Percentiles rank a stretch among this genome's conserved stretches.
phyloP scores from a whole-genome alignment of 1,140 invertebrate species.

The Steinernema khuongi region DNA sequence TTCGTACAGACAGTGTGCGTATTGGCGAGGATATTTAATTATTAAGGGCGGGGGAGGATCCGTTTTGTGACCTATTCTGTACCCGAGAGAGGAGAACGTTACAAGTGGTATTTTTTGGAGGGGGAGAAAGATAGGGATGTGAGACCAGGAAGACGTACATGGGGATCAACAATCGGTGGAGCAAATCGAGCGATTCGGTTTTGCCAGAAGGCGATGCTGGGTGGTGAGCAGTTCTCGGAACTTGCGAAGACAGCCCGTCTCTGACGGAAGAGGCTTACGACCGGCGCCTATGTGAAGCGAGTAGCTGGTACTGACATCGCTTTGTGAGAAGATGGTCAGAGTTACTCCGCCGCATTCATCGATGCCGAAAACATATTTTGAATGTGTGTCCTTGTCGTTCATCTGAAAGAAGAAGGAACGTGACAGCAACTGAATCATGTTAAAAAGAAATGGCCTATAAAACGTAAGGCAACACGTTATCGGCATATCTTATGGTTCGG shows the following conservation, averaged over 20 bases:
- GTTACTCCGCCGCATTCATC: neutral
- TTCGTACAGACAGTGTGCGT: neutral
- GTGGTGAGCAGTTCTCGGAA: neutral
- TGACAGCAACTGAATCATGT: too few species aligned
- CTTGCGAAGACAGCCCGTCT: neutral
- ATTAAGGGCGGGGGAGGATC: neutral
- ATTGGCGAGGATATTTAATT: neutral
- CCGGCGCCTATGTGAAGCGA: neutral
- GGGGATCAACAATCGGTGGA: neutral
- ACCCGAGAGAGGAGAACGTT: conserved; percentile 12
- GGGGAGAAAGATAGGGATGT: neutral
- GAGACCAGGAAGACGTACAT: neutral
- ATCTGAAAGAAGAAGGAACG: neutral
- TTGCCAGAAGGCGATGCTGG: neutral
- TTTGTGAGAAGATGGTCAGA: neutral
- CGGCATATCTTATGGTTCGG: too few species aligned
- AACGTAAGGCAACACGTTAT: too few species aligned
- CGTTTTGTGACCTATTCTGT: neutral
- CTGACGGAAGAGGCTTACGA: neutral
- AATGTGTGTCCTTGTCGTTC: conserved; percentile 10
- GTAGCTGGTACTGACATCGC: neutral
- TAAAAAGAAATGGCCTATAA: too few species aligned
- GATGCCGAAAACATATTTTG: neutral
- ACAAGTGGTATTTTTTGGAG: neutral
- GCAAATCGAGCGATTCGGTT: neutral